Evolutionary conservation across 1,140 invertebrate species (phyloP), one percentile per base, ranked within the genome.

Genomic region (Dolichoris vasculosae): DNA sequence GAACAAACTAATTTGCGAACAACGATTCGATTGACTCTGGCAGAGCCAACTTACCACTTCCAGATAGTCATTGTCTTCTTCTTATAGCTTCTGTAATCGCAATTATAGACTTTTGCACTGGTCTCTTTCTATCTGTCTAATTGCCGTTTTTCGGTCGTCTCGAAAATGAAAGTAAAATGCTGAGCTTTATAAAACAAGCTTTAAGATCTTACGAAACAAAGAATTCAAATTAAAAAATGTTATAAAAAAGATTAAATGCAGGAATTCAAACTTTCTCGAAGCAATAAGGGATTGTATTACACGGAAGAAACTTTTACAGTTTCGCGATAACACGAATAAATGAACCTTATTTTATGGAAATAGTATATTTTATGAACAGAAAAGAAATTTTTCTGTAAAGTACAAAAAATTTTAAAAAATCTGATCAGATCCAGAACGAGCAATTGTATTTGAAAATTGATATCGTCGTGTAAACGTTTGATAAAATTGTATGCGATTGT

Each of bases 1-100:
- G 63, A 88, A 75, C 83, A 87, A 88, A 87, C 87, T 88, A 83
- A 88, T 87, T 83, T 84, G 87, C 86, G 82, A 83, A 82, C 69
- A 86, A 77, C 76, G 63, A 88, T 87, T 86, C 79, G 71, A 86
- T 86, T 86, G 83, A 79, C 83, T 84, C 63, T 43, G 13, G 64
- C 3, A n/a, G 15, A 69, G 63, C 35, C 76, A 79, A 79, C n/a
- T 77, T 64, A 77, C 71, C 40, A 77, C 30, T 83, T 80, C 43
- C 43, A 78, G 48, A 79, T n/a, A 55, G 55, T 38, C 64, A 84
- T 84, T 84, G 76, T 84, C 83, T 77, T 69, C 38, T 83, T 71
- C 46, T 64, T 63, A 48, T 51, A 78, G 83, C 40, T 48, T 32
- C 48, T 46, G 83, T 79, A 84, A 84, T 84, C 59, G 76, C 76